Conservation (phyloP, 1,140 invertebrate species). For the Lanistes nyassanus region DNA sequence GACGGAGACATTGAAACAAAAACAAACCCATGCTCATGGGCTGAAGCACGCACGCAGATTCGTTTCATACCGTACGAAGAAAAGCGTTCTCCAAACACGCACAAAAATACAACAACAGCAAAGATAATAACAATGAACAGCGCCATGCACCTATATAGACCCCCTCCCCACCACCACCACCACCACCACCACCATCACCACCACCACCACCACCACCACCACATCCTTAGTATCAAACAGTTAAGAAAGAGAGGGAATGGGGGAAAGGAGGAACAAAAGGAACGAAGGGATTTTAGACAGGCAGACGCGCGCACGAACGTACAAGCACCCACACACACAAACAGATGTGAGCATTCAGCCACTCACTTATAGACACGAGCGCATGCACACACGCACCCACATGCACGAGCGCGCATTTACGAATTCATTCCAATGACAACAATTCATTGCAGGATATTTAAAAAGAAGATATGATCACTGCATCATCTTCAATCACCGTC, state of each 20-base stretch:
- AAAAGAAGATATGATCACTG: too few species aligned
- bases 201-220: not conserved
- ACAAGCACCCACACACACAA: not conserved
- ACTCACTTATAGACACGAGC: not conserved
- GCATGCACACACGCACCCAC: not conserved
- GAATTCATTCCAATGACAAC: too few species aligned
- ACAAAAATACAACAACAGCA: constrained; percentile 1
- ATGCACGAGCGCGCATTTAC: not conserved
- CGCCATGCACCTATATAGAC: too few species aligned
- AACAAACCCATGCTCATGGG: not conserved
- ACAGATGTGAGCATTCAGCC: not conserved
- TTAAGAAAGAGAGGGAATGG: too few species aligned
- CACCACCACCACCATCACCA: not conserved
- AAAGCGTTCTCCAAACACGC: not conserved
- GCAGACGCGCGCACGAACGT: not conserved
- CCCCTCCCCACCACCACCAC: not conserved
- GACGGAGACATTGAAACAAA: too few species aligned
- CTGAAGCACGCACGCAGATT: not conserved
- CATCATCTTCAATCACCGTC: too few species aligned
- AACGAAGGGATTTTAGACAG: not conserved
- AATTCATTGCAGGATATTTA: too few species aligned
- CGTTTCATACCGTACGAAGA: too few species aligned
- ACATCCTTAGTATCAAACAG: too few species aligned
- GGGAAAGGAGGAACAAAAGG: too few species aligned
- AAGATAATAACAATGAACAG: too few species aligned